Base-by-base conservation (phyloP, 2,888 invertebrate species). In the Caenorhabditis parvicauda region DNA sequence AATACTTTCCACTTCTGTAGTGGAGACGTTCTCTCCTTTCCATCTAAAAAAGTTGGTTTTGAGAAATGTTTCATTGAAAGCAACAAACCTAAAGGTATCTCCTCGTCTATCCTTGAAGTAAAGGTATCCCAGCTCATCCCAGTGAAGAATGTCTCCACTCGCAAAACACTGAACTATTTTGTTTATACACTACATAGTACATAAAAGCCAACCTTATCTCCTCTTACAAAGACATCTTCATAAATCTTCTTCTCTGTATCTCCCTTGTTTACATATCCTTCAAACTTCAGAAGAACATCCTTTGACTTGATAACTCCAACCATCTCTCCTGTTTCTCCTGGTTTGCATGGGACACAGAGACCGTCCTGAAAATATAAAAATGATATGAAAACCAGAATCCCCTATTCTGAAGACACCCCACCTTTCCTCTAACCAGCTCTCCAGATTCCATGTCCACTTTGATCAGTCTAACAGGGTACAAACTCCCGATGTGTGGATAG, bases 401-500 rank as follows among this genome's bases (percentile, higher is more conserved):
- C 3, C 24, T 47, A 12, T 17, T 21, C 7, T 22, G 4, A 42
- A 6, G 22, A 3, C 25, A 22, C 9, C 43, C n/a, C 47, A 62
- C 64, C 58, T 62, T 67, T 75, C 91, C 88, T 56, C 98, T 86
- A 6, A 95, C 84, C 0, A 93, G 91, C 76, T 92, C 92, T 0
- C 94, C 94, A 0, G 90, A 91, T 55, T 88, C 87, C 43, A 88
- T 88, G 82, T 96, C 88, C 1, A 95, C 91, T 82, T 88, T 89
- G 70, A 98, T 90, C 64, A 98, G 88, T 0, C 92, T 90, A 55
- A 95, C 92, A 0, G 96, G 96, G 83, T 95, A 95, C 14, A 94
- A 85, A 37, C 86, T 84, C 0, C 94, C 92, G 64, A 92, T 85
- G 54, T 93, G 90, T 47, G 91, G 86, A 52, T 80, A 81, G 17